Conservation (phyloP, 1,140 invertebrate species). For the Telenomus remus region DNA sequence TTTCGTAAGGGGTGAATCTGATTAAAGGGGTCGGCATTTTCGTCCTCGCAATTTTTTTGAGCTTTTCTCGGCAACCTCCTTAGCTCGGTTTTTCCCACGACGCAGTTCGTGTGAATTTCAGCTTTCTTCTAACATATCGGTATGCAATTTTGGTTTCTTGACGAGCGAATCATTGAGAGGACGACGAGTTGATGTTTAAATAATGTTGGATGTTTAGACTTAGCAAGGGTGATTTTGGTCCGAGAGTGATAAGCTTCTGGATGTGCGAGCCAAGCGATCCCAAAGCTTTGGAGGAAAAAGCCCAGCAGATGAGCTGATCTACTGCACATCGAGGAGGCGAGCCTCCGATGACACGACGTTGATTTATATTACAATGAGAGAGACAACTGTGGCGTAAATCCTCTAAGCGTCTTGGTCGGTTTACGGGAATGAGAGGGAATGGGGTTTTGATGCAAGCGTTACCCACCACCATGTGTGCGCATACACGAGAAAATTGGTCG, state of each 20-base stretch:
- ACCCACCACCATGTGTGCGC: slow-evolving; percentile 70
- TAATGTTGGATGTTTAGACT: not conserved
- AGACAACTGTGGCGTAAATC: not conserved
- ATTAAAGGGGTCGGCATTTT: slow-evolving; percentile 63
- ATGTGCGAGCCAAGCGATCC: slow-evolving; percentile 39
- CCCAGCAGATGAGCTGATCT: slow-evolving; percentile 46
- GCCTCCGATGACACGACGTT: not conserved
- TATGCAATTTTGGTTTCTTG: not conserved
- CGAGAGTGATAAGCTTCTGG: slow-evolving; percentile 47
- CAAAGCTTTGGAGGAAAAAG: slow-evolving; percentile 39
- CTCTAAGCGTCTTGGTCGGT: slow-evolving; percentile 2
- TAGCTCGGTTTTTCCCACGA: slow-evolving; percentile 40
- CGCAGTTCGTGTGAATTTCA: slow-evolving; percentile 30
- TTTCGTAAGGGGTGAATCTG: slow-evolving; percentile 69
- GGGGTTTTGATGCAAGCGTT: slow-evolving; percentile 66
- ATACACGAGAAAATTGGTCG: slow-evolving; percentile 42
- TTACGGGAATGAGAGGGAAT: slow-evolving; percentile 26
- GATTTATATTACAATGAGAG: not conserved
- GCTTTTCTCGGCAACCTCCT: slow-evolving; percentile 23
- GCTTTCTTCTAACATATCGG: not conserved
- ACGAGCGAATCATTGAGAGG: not conserved
- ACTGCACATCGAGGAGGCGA: slow-evolving; percentile 18
- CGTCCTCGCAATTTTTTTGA: slow-evolving; percentile 30
- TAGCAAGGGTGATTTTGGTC: slow-evolving; percentile 23
- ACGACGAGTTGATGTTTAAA: not conserved